A percentile compares a stretch with the other conserved stretches of the same genome.
Evolutionary conservation across 2,888 invertebrate genomes (phyloP).

Genomic region (Mythimna lalbum): DNA sequence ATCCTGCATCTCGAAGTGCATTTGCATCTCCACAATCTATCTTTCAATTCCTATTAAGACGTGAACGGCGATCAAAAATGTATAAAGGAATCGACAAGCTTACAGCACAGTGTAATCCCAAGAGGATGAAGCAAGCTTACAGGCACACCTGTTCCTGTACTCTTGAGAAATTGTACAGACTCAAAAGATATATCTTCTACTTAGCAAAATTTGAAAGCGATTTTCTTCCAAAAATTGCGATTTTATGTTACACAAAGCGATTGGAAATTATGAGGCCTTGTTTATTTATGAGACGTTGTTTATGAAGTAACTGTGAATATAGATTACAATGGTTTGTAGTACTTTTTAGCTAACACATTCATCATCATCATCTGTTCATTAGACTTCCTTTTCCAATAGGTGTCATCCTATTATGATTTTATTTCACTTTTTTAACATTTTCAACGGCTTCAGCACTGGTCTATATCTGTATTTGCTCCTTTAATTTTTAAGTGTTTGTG

Average conservation of each 20-base stretch:
- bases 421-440: no score
- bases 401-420: no score
- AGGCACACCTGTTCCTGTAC: conserved; percentile 37
- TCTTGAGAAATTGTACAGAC: conserved; percentile 20
- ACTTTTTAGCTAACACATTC: no score
- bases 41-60: conserved; percentile 13
- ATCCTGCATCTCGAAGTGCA: not conserved
- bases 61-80: conserved; percentile 52
- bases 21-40: conserved; percentile 6
- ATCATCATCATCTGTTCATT: no score
- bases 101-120: conserved; percentile 37
- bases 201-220: conserved; percentile 21
- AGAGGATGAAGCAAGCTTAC: conserved; percentile 22
- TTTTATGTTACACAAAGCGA: not conserved
- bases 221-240: not conserved
- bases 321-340: no score
- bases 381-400: no score
- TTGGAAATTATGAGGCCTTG: not conserved
- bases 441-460: no score
- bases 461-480: no score
- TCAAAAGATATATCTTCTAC: conserved; percentile 15
- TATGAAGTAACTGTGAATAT: not conserved
- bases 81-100: conserved; percentile 46
- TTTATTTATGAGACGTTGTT: not conserved
- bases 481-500: no score